These are phyloP conservation scores for Doryteuthis pealeii DNA, from an alignment of 1,140 invertebrate genomes.

Conservation along the genomic window DNA sequence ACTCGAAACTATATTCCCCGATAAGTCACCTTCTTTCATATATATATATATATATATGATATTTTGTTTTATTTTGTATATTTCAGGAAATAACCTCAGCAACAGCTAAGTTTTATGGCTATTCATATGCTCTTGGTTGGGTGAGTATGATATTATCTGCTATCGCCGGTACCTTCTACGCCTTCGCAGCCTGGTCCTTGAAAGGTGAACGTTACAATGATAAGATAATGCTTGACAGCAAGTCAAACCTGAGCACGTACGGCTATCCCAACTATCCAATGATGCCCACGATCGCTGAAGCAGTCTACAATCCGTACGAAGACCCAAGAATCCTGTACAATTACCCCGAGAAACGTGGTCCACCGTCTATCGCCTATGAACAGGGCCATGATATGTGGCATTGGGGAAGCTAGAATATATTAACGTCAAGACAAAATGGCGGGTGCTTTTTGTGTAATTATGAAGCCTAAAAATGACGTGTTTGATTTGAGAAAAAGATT, in stretches of 20 bases:
- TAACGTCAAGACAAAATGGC: no score
- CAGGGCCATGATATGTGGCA: no score
- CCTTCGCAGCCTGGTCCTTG: conserved; percentile 49
- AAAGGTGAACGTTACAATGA: conserved; percentile 43
- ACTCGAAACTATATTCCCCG: no score
- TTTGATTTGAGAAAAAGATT: no score
- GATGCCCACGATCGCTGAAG: neutral
- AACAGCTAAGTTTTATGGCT: conserved; percentile 42
- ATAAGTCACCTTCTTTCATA: no score
- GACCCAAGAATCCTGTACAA: neutral
- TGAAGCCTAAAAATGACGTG: no score
- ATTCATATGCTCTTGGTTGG: conserved; percentile 55
- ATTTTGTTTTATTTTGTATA: conserved; percentile 8
- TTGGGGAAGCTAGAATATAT: no score
- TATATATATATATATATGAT: no score
- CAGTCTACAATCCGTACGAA: conserved; percentile 5
- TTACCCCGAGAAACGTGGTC: neutral
- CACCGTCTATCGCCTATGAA: neutral
- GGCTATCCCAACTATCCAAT: neutral
- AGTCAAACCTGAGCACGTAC: neutral
- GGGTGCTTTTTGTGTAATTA: no score
- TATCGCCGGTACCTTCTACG: conserved; percentile 50
- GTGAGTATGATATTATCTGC: conserved; percentile 49
- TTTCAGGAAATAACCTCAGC: conserved; percentile 36
- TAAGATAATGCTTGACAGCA: neutral